Conservation (phyloP, 2,797 vertebrate genomes). For the Atherinosoma microstoma region DNA sequence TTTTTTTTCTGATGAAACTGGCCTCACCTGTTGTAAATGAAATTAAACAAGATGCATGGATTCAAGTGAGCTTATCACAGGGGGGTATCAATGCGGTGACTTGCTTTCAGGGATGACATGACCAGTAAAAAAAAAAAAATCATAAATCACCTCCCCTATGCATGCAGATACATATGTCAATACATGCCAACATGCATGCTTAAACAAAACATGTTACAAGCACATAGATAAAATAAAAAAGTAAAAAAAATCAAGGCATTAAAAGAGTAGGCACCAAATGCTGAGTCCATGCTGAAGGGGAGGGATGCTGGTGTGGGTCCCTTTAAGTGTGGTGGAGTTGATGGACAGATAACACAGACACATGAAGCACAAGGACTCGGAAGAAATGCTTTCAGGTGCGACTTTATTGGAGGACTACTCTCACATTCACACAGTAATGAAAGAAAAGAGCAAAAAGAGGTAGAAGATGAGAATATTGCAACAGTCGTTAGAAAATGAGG, state of each 20-base stretch:
- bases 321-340: constrained; percentile 75
- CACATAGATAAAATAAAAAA: constrained; percentile 34
- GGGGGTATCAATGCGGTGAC: constrained; percentile 14
- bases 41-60: neutral
- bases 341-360: constrained; percentile 87
- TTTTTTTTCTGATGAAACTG: constrained; percentile 13
- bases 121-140: constrained; percentile 15
- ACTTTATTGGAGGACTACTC: constrained; percentile 83
- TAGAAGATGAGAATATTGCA: constrained; percentile 73
- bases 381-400: constrained; percentile 87
- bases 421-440: constrained; percentile 83
- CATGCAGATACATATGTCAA: constrained; percentile 53
- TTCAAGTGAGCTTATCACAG: constrained; percentile 5
- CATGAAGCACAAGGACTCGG: constrained; percentile 88
- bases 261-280: constrained; percentile 66
- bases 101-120: constrained; percentile 35
- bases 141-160: constrained; percentile 14
- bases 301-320: constrained; percentile 57
- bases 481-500: constrained; percentile 56
- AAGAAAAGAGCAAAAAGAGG: constrained; percentile 60
- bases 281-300: constrained; percentile 73
- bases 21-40: constrained; percentile 6
- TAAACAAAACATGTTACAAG: constrained; percentile 19
- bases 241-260: constrained; percentile 38
- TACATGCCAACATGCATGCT: constrained; percentile 69